Percentiles rank a stretch among this genome's conserved stretches.
Conservation (phyloP, 1,140 invertebrate genomes). For the Stegodyphus dumicola region DNA sequence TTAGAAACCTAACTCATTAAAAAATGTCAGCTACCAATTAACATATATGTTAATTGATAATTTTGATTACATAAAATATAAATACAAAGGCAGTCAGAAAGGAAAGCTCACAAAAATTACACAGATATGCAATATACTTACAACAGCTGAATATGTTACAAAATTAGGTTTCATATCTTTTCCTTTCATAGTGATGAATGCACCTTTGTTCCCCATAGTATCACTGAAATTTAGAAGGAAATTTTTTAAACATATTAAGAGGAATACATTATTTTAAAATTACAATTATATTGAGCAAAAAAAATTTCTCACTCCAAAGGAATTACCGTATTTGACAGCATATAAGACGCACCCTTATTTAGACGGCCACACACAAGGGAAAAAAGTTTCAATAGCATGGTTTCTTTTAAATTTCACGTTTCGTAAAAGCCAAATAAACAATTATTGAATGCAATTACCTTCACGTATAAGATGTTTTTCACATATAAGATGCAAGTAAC, state of each 20-base stretch:
- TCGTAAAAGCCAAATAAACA: too few relatives aligned
- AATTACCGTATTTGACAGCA: too few relatives aligned
- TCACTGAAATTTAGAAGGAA: conserved; percentile 78
- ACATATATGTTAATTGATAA: not conserved
- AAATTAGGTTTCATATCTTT: conserved; percentile 91
- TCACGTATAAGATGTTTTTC: too few relatives aligned
- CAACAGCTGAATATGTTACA: conserved; percentile 92
- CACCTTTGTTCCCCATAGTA: conserved; percentile 98
- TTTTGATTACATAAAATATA: not conserved
- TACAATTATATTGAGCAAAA: not conserved
- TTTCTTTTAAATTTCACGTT: too few relatives aligned
- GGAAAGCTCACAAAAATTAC: not conserved
- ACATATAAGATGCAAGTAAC: too few relatives aligned
- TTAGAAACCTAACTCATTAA: not conserved
- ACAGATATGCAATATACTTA: conserved; percentile 71
- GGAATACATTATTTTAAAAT: not conserved
- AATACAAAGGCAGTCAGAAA: not conserved
- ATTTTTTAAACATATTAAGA: not conserved
- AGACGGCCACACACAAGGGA: too few relatives aligned
- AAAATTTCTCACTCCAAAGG: too few relatives aligned
- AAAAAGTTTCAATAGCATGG: too few relatives aligned
- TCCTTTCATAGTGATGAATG: conserved; percentile 95
- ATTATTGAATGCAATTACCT: too few relatives aligned
- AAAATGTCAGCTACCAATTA: not conserved
- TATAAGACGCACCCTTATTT: too few relatives aligned